Evolutionary conservation across 2,113 vertebrate species (phyloP).

Genomic region (Podarcis cretensis): DNA sequence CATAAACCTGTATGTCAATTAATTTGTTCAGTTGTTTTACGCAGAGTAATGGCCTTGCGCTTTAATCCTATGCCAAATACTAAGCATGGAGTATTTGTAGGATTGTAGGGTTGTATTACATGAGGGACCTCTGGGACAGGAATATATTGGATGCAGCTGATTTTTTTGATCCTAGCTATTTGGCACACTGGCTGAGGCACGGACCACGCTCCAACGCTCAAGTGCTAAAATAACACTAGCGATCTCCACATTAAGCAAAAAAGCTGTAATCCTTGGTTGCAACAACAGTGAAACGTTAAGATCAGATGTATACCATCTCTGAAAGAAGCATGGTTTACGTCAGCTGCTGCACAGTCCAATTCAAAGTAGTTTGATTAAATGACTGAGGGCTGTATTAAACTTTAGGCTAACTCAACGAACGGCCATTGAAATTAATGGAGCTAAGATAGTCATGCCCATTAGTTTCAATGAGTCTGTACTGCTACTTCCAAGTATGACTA

Average conservation of each 20-base stretch:
- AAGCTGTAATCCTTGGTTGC: not conserved
- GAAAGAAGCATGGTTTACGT: not conserved
- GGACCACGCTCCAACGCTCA: not conserved
- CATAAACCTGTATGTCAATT: not conserved
- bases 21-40: conserved; percentile 1
- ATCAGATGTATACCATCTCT: conserved; percentile 7
- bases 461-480: too few species aligned
- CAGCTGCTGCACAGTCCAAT: not conserved
- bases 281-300: not conserved
- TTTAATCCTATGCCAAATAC: conserved; percentile 8
- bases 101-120: not conserved
- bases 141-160: not conserved
- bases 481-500: too few species aligned
- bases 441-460: too few species aligned
- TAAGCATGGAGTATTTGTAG: not conserved
- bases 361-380: not conserved
- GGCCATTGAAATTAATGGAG: too few species aligned
- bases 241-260: not conserved
- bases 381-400: not conserved
- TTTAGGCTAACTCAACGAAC: too few species aligned
- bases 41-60: not conserved
- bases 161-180: not conserved
- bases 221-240: not conserved
- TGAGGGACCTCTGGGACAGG: not conserved
- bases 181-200: too few species aligned